Conservation (phyloP, 2,888 invertebrate species). For the Microplitis manilae region DNA sequence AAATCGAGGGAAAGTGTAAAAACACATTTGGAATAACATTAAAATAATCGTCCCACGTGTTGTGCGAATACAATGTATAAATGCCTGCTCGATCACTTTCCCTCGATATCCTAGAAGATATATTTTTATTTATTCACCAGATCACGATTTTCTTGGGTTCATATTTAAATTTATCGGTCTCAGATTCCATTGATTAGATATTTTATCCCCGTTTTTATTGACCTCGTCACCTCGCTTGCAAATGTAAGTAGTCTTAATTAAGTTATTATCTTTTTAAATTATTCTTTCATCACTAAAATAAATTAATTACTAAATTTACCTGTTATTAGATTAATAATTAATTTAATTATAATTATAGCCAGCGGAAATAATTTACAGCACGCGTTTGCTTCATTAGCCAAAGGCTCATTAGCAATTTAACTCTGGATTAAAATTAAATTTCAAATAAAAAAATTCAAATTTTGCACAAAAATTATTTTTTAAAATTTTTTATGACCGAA, state of each 20-base stretch:
- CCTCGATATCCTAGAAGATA: neutral
- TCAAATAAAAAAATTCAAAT: neutral
- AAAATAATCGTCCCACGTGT: slow-evolving; percentile 24
- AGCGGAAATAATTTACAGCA: too few species aligned
- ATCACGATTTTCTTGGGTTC: neutral
- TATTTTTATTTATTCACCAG: slow-evolving; percentile 20
- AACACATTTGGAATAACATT: slow-evolving; percentile 24
- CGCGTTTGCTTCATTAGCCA: too few species aligned
- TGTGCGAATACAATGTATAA: slow-evolving; percentile 31
- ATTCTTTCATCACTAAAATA: too few species aligned
- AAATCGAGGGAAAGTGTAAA: slow-evolving; percentile 34
- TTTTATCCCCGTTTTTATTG: too few species aligned
- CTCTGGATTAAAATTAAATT: too few species aligned
- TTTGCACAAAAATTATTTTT: neutral
- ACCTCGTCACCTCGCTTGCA: too few species aligned
- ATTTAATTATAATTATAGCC: too few species aligned
- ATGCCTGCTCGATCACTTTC: slow-evolving; percentile 30
- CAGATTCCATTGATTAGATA: neutral
- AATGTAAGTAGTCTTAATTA: too few species aligned
- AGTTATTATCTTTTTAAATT: too few species aligned
- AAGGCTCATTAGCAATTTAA: too few species aligned
- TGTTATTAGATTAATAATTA: too few species aligned
- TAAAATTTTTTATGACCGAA: neutral
- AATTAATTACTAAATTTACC: too few species aligned
- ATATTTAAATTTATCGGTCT: slow-evolving; percentile 24